Evolutionary conservation across 2,113 vertebrate genomes (phyloP), one percentile per base, ranked within the genome.

Genomic region (Ictalurus punctatus): DNA sequence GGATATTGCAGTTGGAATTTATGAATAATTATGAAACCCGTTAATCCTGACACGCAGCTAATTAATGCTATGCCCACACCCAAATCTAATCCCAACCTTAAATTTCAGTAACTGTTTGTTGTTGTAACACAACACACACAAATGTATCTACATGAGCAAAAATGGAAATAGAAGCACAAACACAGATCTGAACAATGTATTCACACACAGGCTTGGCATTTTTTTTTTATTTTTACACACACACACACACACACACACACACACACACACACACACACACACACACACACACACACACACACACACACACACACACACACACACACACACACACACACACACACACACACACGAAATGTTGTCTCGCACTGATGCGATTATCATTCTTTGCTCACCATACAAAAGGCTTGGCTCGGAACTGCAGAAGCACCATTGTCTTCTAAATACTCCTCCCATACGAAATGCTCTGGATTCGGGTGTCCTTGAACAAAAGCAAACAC

Each of bases 361-460:
- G 48, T 48, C 48, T 58, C 67, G 21, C 12, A 30, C 34, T 56
- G 7, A 88, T 73, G 85, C 79, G 67, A 65, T 3, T 25, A n/a
- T 30, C 23, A n/a, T 52, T 56, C 56, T 27, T 37, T 85, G 83
- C 93, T 93, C 92, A 98, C 97, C 96, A 93, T 90, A 91, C 94
- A 95, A 93, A 98, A 98, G 2, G 95, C 96, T 90, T 96, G 92
- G 85, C 92, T 93, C 71, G 97, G 96, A 83, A 95, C 96, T 78
- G 97, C 96, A 34, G 93, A 93, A 6, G 95, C 94, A 54, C 94
- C 92, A 0, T 94, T 96, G 91, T 97, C 96, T 92, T 96, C 95
- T 89, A 98, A 94, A 88, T 98, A 97, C 3, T 96, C 95, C 84
- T 96, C 96, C 97, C 97, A 98, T 5, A 95, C 91, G 91, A 98